Evolutionary conservation across 2,797 vertebrate genomes (phyloP), one percentile per base, ranked within the genome.

Genomic region (Sternotherus odoratus): DNA sequence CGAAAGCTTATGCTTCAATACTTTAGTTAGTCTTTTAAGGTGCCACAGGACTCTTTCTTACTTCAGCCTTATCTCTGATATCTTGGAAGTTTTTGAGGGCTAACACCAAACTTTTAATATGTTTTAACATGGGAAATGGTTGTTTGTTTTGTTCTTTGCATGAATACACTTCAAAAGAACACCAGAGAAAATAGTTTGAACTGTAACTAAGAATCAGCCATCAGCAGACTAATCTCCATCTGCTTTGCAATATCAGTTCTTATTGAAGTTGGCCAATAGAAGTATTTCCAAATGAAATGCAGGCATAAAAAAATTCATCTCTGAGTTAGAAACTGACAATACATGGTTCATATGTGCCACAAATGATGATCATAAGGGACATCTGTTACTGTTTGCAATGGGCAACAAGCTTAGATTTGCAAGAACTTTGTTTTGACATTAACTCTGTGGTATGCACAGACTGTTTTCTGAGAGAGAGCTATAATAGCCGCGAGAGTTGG

Each of bases 201-300:
- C 91, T 95, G 75, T 96, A 95, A 95, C 75, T 96, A 97, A 96
- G 96, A 96, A 86, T 69, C 91, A 89, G 91, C 1, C 83, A 90
- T 88, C 91, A 89, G 77, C 94, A 91, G 96, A 81, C 91, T 88
- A 79, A 94, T 91, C 89, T 94, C 96, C 92, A 94, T 95, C 92
- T 95, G 95, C 1, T 91, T 87, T 93, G 78, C 77, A 79, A 84
- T 92, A 93, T 48, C 92, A 91, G 16, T 48, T 82, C 81, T 8
- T 54, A 2, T 66, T 78, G 85, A 79, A 88, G 77, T 26, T 74
- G 94, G 93, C 82, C 95, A 92, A 77, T 28, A n/a, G 46, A 83
- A n/a, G 36, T 12, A 7, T 72, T 93, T 89, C 26, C 77, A 88
- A 91, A 63, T 82, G 82, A 30, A 74, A 39, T 56, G 86, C 84